phyloP scores from a whole-genome alignment of 2,888 invertebrate genomes.

The Aromia moschata region DNA sequence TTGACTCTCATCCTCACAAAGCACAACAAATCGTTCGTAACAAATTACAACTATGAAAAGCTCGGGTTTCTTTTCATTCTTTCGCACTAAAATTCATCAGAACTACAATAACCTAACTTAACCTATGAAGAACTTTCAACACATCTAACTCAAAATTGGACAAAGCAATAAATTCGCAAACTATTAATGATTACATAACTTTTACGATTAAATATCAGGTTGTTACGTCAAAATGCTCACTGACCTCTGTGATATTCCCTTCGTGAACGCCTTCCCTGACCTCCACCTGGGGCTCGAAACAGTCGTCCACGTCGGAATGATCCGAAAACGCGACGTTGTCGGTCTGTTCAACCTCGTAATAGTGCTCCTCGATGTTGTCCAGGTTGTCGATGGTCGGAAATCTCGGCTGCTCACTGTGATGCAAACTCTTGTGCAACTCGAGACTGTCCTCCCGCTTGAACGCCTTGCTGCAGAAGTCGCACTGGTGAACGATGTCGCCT shows the following conservation, averaged over 20 bases:
- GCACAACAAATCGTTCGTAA: too few species aligned
- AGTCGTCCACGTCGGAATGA: constrained; percentile 47
- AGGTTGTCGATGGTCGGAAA: constrained; percentile 60
- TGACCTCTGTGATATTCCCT: constrained; percentile 33
- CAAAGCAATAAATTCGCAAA: too few species aligned
- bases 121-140: too few species aligned
- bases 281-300: constrained; percentile 57
- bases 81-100: too few species aligned
- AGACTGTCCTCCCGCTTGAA: constrained; percentile 61
- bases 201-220: too few species aligned
- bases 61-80: too few species aligned
- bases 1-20: too few species aligned
- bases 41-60: too few species aligned
- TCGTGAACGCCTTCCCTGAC: constrained; percentile 49
- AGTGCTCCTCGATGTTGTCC: constrained; percentile 61
- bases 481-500: constrained; percentile 61
- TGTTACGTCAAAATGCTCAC: too few species aligned
- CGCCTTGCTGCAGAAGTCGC: constrained; percentile 63
- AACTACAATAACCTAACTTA: too few species aligned
- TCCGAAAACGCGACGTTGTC: constrained; percentile 41
- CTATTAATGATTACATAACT: too few species aligned
- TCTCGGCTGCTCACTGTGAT: constrained; percentile 55
- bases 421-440: constrained; percentile 58
- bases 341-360: constrained; percentile 48
- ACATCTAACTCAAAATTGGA: too few species aligned